Percentiles rank a stretch among this genome's conserved stretches.
These are phyloP conservation scores for Gavia stellata DNA, from an alignment of 2,113 vertebrate species.

Conservation along the genomic window DNA sequence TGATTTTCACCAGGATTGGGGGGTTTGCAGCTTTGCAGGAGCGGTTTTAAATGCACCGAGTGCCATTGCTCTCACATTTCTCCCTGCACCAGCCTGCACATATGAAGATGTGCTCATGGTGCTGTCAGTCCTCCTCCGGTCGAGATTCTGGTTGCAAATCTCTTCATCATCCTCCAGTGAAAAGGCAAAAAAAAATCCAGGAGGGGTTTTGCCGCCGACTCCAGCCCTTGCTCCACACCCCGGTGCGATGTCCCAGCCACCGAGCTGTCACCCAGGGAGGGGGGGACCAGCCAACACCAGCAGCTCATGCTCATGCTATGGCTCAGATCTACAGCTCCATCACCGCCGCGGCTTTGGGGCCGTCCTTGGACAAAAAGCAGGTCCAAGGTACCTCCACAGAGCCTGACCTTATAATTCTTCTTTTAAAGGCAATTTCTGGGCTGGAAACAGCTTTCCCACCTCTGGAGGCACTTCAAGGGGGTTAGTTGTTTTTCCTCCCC, in stretches of 20 bases:
- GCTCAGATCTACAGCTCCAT: not conserved
- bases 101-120: rapidly evolving
- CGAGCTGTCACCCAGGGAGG: not conserved
- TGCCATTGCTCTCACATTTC: rapidly evolving
- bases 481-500: not conserved
- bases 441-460: not conserved
- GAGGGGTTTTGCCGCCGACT: not conserved
- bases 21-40: not conserved
- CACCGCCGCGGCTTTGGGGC: rapidly evolving
- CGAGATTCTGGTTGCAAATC: not conserved
- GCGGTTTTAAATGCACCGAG: rapidly evolving
- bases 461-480: not conserved
- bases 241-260: not conserved
- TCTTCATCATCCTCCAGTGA: not conserved
- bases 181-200: not conserved
- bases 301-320: rapidly evolving
- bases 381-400: not conserved
- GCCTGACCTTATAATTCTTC: not conserved
- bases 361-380: not conserved
- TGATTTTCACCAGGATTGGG: not conserved
- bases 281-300: not conserved
- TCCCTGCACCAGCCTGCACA: not conserved
- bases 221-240: not conserved
- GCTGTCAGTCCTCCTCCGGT: not conserved
- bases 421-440: not conserved